These are phyloP conservation scores for Anoura caudifer DNA, from an alignment of 2,113 vertebrate species.

Conservation along the genomic window DNA sequence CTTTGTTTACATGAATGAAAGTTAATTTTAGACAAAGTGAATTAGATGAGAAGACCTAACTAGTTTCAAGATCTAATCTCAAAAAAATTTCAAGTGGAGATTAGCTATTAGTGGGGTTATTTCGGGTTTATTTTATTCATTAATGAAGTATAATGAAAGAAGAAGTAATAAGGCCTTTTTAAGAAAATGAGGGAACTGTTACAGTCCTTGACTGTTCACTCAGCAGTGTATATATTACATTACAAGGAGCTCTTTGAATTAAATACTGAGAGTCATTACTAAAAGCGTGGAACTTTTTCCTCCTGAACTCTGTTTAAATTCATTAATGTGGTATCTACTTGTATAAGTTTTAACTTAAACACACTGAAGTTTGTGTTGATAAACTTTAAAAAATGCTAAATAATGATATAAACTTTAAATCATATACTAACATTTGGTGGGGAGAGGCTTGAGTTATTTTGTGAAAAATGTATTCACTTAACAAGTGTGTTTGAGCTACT, in stretches of 20 bases:
- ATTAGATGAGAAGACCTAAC: background rate
- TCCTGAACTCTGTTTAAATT: background rate
- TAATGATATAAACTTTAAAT: background rate
- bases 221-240: background rate
- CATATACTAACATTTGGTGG: background rate
- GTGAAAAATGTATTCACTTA: background rate
- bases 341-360: background rate
- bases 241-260: background rate
- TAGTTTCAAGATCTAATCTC: background rate
- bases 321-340: background rate
- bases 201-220: background rate
- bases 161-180: background rate
- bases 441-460: background rate
- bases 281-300: background rate
- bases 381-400: background rate
- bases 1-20: background rate
- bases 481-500: background rate
- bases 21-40: constrained; percentile 6
- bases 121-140: constrained; percentile 23
- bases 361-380: background rate
- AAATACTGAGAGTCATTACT: background rate
- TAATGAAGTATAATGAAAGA: background rate
- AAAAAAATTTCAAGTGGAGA: background rate
- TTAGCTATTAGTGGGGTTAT: background rate
- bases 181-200: background rate